A percentile compares a stretch with the other conserved stretches of the same genome.
These are phyloP conservation scores for Bettongia penicillata DNA, from an alignment of 2,113 vertebrate genomes.

Conservation along the genomic window DNA sequence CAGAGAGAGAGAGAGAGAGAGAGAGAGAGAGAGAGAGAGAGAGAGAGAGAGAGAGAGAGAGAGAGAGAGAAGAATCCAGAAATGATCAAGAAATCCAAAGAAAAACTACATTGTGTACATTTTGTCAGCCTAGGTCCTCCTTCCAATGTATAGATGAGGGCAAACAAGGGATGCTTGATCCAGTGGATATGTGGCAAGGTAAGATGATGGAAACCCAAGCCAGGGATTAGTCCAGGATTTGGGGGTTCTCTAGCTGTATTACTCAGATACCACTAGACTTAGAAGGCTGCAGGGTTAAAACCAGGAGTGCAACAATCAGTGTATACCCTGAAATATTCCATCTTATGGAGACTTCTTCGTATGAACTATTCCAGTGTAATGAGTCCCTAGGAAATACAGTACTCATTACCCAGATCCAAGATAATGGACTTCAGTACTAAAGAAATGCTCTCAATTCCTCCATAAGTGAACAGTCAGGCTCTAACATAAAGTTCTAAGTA, in stretches of 20 bases:
- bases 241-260: neutral
- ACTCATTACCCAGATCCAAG: neutral
- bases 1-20: no score
- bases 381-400: neutral
- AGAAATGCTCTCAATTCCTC: neutral
- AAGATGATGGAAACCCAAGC: neutral
- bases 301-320: neutral
- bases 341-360: neutral
- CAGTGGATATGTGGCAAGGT: neutral
- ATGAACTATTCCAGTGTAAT: neutral
- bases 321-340: neutral
- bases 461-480: neutral
- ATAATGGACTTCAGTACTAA: neutral
- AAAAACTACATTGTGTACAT: neutral
- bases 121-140: neutral
- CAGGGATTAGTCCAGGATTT: neutral
- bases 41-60: no score
- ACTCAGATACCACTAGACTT: neutral
- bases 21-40: no score
- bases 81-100: neutral
- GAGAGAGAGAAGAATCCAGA: neutral
- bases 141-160: neutral
- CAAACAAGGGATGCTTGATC: neutral
- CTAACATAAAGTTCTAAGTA: neutral
- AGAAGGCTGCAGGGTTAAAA: neutral